Base-by-base conservation (phyloP, 2,113 vertebrate genomes). In the Megalops atlanticus region DNA sequence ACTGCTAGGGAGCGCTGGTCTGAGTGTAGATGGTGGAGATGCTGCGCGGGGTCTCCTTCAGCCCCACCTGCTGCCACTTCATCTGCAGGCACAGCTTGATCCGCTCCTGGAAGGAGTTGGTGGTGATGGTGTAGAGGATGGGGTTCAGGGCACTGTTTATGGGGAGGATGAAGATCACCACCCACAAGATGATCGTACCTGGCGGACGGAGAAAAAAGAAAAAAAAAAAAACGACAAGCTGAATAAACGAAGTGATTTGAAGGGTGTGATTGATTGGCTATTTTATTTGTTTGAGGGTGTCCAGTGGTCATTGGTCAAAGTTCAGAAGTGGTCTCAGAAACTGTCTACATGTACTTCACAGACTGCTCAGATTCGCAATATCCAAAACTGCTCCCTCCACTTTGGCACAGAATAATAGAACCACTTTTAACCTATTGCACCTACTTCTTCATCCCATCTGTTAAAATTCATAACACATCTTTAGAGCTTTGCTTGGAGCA, bases 101-200 rank as follows among this genome's bases (percentile, higher is more conserved):
- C 54, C 89, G 91, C 80, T 94, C 89, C 85, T 92, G 92, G 80
- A 93, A 93, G 81, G 90, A 86, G 79, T 77, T 91, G 54, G 89
- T 92, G 79, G 89, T 93, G 73, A 94, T 85, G 16, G 89, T 91
- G 76, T 91, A 91, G 40, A 93, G 88, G 82, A 93, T 87, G 12
- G 87, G 87, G 72, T 84, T 91, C 68, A 90, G 54, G 7, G 84
- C 80, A 0, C 88, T 89, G 80, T 85, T 90, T 81, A 88, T 89
- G 43, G 87, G 87, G 52, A 86, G 83, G 74, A 90, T 91, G 81
- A 94, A 90, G 84, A 90, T 88, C 47, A 92, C 88, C 77, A 87
- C 85, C 86, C 89, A 90, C 0, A 90, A 91, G 0, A 83, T 84
- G 36, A 89, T 5, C 0, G 85, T 88, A 11, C 85, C 85, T 89